Base-by-base conservation (phyloP, 1,140 invertebrate genomes). In the Pogonus chalceus region DNA sequence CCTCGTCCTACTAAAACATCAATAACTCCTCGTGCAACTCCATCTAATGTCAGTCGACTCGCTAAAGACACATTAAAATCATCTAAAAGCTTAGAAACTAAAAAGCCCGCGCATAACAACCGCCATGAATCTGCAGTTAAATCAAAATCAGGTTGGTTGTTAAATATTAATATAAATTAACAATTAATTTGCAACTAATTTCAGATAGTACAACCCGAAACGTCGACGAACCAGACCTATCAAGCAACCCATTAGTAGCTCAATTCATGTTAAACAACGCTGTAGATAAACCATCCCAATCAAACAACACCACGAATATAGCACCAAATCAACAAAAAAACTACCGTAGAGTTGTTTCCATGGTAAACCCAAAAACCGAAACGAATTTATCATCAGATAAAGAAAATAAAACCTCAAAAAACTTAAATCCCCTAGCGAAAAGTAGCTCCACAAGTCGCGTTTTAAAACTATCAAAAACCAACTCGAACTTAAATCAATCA, bases 181-280 rank as follows among this genome's bases (percentile, higher is more conserved):
- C n/a, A n/a, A n/a, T n/a, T n/a, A n/a, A n/a, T n/a, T n/a, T n/a
- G n/a, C n/a, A n/a, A 43, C 37, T 43, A 31, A 31, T 4, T 10
- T 10, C 18, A 54, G n/a, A 22, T 4, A 20, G 35, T 23, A 26
- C 48, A 22, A 26, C 18, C 23, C 23, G 21, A 39, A 7, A 39
- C 2, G n/a, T 4, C 18, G 12, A 48, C 43, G 9, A 49, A 23
- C 12, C 16, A 3, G 22, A 35, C 20, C 20, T 18, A 21, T 1
- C 20, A 53, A 2, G 16, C 23, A 65, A 68, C 56, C 66, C 66
- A 2, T 58, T 67, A 35, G 52, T 62, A 23, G 64, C 58, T 9
- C 64, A 66, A 52, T 67, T 66, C 43, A 51, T 67, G 46, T 54
- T 56, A 24, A 58, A 65, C 43, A 66, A 67, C 51, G 62, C 62